Percentiles rank a stretch among this genome's conserved stretches.
Evolutionary conservation across 1,140 invertebrate species (phyloP).

Genomic region (Triops longicaudatus): DNA sequence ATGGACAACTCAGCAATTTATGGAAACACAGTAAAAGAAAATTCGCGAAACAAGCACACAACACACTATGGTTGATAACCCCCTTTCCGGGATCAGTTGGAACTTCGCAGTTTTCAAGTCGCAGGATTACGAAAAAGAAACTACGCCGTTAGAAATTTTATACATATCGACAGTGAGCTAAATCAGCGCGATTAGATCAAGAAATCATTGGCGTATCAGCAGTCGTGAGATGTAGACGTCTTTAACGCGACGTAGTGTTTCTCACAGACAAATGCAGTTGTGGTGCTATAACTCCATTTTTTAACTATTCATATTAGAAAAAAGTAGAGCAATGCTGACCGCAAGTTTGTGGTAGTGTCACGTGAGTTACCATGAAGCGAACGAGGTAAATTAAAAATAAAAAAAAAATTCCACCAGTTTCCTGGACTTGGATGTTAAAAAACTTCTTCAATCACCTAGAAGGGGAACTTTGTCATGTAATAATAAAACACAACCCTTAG

Average conservation of each 20-base stretch:
- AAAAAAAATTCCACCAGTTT: background rate
- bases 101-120: background rate
- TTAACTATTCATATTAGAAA: background rate
- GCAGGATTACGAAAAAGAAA: background rate
- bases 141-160: background rate
- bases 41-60: background rate
- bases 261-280: background rate
- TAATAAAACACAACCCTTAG: background rate
- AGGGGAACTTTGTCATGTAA: background rate
- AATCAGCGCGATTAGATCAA: constrained; percentile 15
- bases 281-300: background rate
- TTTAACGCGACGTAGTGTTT: background rate
- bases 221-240: constrained; percentile 5
- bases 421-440: background rate
- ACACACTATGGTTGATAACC: background rate
- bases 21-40: background rate
- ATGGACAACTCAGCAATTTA: background rate
- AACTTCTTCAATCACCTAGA: background rate
- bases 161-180: background rate
- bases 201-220: constrained; percentile 11
- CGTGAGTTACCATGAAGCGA: constrained; percentile 9
- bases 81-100: background rate
- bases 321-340: background rate
- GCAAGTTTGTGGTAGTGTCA: background rate
- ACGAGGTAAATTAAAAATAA: constrained; percentile 15